Evolutionary conservation across 2,797 vertebrate species (phyloP), one percentile per base, ranked within the genome.

Genomic region (Labroides dimidiatus): DNA sequence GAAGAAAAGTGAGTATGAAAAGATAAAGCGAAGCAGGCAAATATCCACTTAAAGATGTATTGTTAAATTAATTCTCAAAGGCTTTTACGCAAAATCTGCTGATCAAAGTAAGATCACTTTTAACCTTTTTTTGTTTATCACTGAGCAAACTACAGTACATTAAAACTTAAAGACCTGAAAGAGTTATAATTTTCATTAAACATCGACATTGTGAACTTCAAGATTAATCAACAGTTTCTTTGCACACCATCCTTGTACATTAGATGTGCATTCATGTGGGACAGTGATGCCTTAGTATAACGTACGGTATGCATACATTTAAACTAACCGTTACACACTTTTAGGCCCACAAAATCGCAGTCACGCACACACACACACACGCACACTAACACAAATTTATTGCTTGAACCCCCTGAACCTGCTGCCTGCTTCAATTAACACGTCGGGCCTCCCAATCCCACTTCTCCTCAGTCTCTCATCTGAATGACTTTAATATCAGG

Each of bases 401-500:
- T 33, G 33, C 53, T 68, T 73, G 57, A 84, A 81, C 69, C 57
- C 61, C n/a, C 74, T 68, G 55, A 77, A 80, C 83, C 81, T 54
- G 19, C 78, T 41, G 73, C 69, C 75, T 70, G 78, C 83, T 64
- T 89, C 82, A 90, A 91, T 90, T 91, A 92, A 88, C 86, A 84
- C 57, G 27, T 21, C 57, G 84, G 10, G 5, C 76, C 79, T 83
- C 79, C 73, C 75, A 84, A 65, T 84, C 78, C 83, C 85, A 66
- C 80, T 74, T 71, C 82, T 85, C 81, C 73, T 75, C 24, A 58
- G 75, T 77, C 87, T 86, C 84, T 86, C 82, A 80, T 78, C 86
- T 79, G 85, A 89, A 91, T 91, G 90, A 92, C 90, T 91, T 91
- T 86, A 85, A 90, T 92, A 90, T 91, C 87, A 87, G 85, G 69